phyloP scores from a whole-genome alignment of 2,113 vertebrate species.

The Brachypodius melanocephalos region DNA sequence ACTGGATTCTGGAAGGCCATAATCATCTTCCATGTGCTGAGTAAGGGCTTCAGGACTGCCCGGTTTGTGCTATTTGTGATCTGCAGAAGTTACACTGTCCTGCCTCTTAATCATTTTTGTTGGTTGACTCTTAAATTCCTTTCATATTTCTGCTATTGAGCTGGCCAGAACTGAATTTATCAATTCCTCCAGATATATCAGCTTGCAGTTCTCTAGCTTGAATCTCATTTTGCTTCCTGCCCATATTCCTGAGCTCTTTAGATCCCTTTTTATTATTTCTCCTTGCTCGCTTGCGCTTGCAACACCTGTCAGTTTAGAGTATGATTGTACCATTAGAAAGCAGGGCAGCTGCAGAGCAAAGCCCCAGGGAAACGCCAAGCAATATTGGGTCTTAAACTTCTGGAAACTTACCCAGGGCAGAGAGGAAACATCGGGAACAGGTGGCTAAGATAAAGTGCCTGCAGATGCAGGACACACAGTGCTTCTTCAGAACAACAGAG shows the following conservation, averaged over 20 bases:
- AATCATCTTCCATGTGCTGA: background rate
- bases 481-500: background rate
- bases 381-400: background rate
- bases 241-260: constrained; percentile 17
- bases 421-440: background rate
- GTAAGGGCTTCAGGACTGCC: background rate
- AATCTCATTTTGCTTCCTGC: constrained; percentile 45
- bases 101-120: background rate
- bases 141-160: background rate
- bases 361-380: background rate
- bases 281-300: background rate
- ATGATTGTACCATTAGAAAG: background rate
- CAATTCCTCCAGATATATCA: constrained; percentile 28
- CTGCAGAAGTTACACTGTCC: background rate
- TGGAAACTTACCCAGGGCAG: background rate
- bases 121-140: background rate
- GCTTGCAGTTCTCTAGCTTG: background rate
- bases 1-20: background rate
- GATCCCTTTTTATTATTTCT: constrained; percentile 54
- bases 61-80: background rate
- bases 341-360: background rate
- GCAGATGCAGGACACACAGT: background rate
- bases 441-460: background rate
- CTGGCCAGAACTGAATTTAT: constrained; percentile 9
- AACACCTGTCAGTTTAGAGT: constrained; percentile 20